Conservation (phyloP, 35 echinoderm and acorn worm species). For the Hemicentrotus pulcherrimus region DNA sequence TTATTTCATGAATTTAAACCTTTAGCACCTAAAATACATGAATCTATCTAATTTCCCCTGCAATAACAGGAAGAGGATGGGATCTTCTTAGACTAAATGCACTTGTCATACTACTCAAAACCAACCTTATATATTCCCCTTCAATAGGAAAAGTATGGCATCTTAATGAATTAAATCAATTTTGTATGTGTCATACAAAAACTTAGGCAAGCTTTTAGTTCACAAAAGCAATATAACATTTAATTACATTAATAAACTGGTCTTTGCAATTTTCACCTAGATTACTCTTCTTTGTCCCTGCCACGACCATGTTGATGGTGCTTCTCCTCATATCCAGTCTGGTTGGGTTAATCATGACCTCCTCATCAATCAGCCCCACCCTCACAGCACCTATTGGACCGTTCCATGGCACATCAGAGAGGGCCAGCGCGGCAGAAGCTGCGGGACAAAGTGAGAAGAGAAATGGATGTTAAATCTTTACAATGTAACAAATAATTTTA, state of each 20-base stretch:
- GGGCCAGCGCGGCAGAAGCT: constrained; percentile 88
- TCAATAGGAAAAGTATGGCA: no score
- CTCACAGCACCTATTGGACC: constrained; percentile 96
- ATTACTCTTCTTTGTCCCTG: constrained; percentile 89
- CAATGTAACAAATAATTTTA: neutral
- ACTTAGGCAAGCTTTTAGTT: no score
- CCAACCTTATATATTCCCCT: no score
- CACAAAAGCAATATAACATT: neutral
- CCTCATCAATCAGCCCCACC: constrained; percentile 88
- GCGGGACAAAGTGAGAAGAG: neutral
- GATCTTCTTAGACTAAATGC: no score
- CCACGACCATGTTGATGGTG: constrained; percentile 83
- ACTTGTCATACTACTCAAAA: no score
- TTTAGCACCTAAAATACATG: no score
- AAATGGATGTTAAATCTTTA: neutral
- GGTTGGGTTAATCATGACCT: constrained; percentile 91
- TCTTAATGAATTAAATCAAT: no score
- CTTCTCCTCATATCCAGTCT: constrained; percentile 82
- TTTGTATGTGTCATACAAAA: no score
- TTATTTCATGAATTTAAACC: no score
- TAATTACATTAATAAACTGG: neutral
- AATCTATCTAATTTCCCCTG: no score
- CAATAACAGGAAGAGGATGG: no score
- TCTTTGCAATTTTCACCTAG: constrained; percentile 61
- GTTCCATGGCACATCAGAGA: constrained; percentile 97